Conservation (phyloP, 2,113 vertebrate species). For the Hassar affinis region DNA sequence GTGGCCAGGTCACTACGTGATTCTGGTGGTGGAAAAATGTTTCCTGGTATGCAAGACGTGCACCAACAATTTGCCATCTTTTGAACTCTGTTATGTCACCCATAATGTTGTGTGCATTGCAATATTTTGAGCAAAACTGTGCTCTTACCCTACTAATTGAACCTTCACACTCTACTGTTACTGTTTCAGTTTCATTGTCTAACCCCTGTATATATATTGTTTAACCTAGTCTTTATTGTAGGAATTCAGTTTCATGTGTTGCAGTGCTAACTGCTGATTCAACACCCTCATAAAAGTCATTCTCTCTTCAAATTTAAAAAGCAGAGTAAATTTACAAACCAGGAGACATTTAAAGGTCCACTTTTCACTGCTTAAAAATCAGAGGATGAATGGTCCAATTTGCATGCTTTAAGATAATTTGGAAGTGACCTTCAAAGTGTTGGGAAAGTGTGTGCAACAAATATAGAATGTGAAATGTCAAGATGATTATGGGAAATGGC, state of each 20-base stretch:
- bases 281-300: constrained; percentile 29
- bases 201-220: no score
- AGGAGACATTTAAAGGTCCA: constrained; percentile 37
- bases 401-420: constrained; percentile 74
- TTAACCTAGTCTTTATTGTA: neutral
- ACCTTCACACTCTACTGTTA: no score
- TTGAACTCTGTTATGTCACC: no score
- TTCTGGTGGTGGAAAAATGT: no score
- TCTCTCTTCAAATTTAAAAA: constrained; percentile 47
- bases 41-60: no score
- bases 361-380: constrained; percentile 41
- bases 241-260: neutral
- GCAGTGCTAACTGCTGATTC: neutral
- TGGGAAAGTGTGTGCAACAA: constrained; percentile 65
- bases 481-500: constrained; percentile 60
- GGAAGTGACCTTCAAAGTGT: constrained; percentile 74
- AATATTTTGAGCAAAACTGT: no score
- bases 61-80: no score
- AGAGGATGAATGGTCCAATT: constrained; percentile 56
- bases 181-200: no score
- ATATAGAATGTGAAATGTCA: constrained; percentile 75
- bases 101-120: no score
- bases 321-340: constrained; percentile 32
- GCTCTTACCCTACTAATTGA: no score
- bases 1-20: no score